These are phyloP conservation scores for Virgularia gustaviana DNA, from an alignment of 92 coral and sea anemone species.

Conservation along the genomic window DNA sequence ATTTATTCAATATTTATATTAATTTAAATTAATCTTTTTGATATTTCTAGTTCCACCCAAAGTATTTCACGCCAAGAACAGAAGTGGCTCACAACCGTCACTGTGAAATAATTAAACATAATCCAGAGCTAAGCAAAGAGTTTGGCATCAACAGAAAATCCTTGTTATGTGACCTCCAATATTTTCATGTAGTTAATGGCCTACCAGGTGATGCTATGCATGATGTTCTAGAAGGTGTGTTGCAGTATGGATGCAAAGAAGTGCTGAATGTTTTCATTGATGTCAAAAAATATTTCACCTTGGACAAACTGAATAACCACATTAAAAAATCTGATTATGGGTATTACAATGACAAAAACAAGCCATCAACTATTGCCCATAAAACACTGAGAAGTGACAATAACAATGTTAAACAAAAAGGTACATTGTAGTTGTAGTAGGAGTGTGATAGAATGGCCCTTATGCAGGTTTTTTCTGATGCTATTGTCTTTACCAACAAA, in stretches of 20 bases:
- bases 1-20: not conserved
- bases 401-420: constrained; percentile 50
- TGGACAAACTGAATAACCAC: not conserved
- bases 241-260: constrained; percentile 1
- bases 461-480: too few species aligned
- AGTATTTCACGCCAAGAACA: not conserved
- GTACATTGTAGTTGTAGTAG: too few species aligned
- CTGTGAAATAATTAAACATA: not conserved
- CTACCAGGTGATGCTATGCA: not conserved
- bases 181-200: not conserved
- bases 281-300: not conserved
- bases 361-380: constrained; percentile 43
- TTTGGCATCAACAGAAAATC: not conserved
- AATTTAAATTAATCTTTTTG: not conserved
- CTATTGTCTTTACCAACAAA: too few species aligned
- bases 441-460: too few species aligned
- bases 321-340: constrained; percentile 1
- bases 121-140: not conserved
- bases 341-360: constrained; percentile 13
- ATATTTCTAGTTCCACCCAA: not conserved
- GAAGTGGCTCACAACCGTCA: not conserved
- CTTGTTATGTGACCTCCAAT: not conserved
- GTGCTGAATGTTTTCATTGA: not conserved
- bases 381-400: constrained; percentile 35
- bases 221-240: not conserved